Conservation (phyloP, 2,888 invertebrate species). For the Acronicta alni region DNA sequence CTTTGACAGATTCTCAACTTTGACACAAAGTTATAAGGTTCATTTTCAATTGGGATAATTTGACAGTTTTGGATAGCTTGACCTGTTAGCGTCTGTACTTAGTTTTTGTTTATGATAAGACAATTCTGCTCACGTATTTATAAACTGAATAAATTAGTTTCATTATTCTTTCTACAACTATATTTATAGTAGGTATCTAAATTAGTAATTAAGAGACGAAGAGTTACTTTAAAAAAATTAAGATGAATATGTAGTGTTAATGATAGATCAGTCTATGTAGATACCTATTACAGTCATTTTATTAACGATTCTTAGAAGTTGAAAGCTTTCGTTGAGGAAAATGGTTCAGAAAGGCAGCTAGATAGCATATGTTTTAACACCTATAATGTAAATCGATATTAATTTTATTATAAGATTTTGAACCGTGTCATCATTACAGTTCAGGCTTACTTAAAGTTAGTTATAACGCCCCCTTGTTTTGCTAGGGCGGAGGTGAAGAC, state of each 20-base stretch:
- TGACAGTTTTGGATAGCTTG: no score
- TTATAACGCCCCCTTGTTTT: no score
- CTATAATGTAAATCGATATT: no score
- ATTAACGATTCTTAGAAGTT: background rate
- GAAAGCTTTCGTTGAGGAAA: slow-evolving; percentile 3
- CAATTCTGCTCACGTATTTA: background rate
- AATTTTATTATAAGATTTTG: no score
- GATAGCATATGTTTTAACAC: background rate
- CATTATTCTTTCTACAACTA: background rate
- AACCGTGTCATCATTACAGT: no score
- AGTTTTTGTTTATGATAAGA: no score
- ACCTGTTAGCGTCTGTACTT: no score
- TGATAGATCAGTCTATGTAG: background rate
- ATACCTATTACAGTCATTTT: slow-evolving; percentile 1
- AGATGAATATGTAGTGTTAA: background rate
- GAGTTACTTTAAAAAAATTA: background rate
- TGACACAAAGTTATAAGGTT: no score
- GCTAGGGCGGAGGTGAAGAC: no score
- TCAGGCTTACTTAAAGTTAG: no score
- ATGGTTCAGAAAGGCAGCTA: background rate
- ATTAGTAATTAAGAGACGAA: background rate
- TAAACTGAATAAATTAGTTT: background rate
- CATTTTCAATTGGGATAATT: no score
- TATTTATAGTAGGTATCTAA: background rate
- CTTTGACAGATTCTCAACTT: no score